Evolutionary conservation across 1,140 invertebrate species (phyloP).

Genomic region (Wiebesia pumilae): DNA sequence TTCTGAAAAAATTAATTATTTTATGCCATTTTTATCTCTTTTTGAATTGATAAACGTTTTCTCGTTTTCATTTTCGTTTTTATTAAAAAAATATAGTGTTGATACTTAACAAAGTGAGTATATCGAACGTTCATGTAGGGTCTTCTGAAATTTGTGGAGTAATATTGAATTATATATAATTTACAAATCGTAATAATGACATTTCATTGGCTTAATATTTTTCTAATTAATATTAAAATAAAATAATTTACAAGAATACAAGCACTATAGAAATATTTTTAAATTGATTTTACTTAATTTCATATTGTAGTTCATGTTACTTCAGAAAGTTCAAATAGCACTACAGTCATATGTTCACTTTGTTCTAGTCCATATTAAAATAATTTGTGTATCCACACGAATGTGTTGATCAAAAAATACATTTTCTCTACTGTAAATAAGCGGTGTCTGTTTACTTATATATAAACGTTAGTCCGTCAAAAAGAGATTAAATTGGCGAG

Average conservation of each 20-base stretch:
- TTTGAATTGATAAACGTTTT: constrained; percentile 7
- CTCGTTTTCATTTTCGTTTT: constrained; percentile 22
- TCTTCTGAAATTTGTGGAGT: constrained; percentile 30
- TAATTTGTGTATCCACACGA: not conserved
- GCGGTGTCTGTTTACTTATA: constrained; percentile 8
- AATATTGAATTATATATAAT: not conserved
- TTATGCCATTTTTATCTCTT: constrained; percentile 35
- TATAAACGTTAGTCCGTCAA: constrained; percentile 10
- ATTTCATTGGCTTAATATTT: not conserved
- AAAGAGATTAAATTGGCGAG: constrained; percentile 40
- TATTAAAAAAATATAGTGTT: constrained; percentile 52
- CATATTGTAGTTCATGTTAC: not conserved
- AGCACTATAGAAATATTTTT: not conserved
- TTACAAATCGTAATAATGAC: not conserved
- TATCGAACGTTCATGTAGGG: constrained; percentile 46
- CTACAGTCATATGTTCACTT: constrained; percentile 40
- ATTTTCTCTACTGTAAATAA: constrained; percentile 37
- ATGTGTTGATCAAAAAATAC: constrained; percentile 43
- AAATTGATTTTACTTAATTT: not conserved
- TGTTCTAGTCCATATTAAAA: constrained; percentile 47
- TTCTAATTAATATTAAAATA: not conserved
- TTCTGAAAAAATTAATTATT: not conserved
- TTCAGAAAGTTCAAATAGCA: constrained; percentile 12
- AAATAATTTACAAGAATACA: too few species aligned
- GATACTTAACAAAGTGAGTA: constrained; percentile 48